phyloP scores from a whole-genome alignment of 2,113 vertebrate genomes.

The Monopterus albus region DNA sequence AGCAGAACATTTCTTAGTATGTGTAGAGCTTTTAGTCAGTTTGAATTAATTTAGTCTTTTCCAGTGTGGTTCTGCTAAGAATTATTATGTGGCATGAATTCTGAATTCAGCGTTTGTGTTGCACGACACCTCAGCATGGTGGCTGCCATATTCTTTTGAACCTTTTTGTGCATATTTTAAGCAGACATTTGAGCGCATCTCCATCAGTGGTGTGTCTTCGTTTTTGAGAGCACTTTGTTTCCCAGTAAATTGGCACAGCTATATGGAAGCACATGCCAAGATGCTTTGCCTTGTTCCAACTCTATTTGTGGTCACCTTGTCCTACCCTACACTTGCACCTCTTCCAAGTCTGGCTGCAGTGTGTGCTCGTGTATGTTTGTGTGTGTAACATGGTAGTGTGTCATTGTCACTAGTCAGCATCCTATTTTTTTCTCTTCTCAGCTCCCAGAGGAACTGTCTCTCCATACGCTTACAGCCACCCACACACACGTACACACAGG shows the following conservation, averaged over 20 bases:
- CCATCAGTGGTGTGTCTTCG: not conserved
- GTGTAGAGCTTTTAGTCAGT: no score
- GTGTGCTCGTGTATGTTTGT: slow-evolving; percentile 1
- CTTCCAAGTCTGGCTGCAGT: not conserved
- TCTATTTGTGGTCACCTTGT: slow-evolving; percentile 62
- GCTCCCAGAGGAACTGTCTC: slow-evolving; percentile 61
- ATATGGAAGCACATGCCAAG: slow-evolving; percentile 27
- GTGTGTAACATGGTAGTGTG: slow-evolving; percentile 40
- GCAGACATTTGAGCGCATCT: not conserved
- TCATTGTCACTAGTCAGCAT: slow-evolving; percentile 69
- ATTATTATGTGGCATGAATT: not conserved
- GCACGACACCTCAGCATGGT: not conserved
- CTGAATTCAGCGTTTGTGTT: not conserved
- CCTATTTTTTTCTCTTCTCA: slow-evolving; percentile 55
- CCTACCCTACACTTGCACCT: slow-evolving; percentile 36
- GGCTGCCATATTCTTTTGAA: not conserved
- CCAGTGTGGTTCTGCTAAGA: no score
- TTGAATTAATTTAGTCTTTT: no score
- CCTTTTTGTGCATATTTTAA: not conserved
- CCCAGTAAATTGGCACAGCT: not conserved
- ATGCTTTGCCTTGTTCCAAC: slow-evolving; percentile 38
- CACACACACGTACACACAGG: slow-evolving; percentile 5
- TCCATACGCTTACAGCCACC: slow-evolving; percentile 20
- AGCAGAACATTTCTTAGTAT: no score
- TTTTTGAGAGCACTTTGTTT: not conserved